Conservation (phyloP, 2,797 vertebrate genomes). For the Miichthys miiuy region DNA sequence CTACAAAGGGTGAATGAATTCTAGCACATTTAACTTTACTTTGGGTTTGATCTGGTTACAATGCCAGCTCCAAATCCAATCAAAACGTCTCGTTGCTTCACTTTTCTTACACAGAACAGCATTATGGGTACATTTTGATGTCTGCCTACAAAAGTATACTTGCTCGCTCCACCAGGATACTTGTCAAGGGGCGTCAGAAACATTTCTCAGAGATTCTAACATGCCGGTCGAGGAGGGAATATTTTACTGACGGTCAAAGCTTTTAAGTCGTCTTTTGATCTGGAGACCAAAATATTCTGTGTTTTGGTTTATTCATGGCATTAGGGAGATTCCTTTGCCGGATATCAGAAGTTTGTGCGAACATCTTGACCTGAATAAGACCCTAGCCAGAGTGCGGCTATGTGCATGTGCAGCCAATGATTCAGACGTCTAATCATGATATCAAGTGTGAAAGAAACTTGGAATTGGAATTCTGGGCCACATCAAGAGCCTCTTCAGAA, state of each 20-base stretch:
- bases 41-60: not conserved
- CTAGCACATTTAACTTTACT: not conserved
- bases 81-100: not conserved
- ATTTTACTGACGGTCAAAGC: slow-evolving; percentile 24
- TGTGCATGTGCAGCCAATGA: not conserved
- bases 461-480: not conserved
- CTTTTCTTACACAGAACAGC: not conserved
- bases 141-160: not conserved
- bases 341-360: slow-evolving; percentile 14
- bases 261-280: slow-evolving; percentile 26
- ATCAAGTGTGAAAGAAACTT: slow-evolving; percentile 24
- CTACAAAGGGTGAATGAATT: not conserved
- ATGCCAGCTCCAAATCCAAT: not conserved
- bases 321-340: slow-evolving; percentile 8
- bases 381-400: not conserved
- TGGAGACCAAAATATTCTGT: slow-evolving; percentile 1
- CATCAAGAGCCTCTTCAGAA: slow-evolving; percentile 14
- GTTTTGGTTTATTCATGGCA: slow-evolving; percentile 34
- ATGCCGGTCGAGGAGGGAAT: not conserved
- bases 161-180: not conserved
- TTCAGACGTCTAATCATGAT: slow-evolving; percentile 10
- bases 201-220: not conserved
- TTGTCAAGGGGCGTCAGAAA: not conserved
- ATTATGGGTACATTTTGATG: slow-evolving; percentile 9
- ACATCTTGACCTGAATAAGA: slow-evolving; percentile 15